These are phyloP conservation scores for Hirudo medicinalis DNA, from an alignment of 1,140 invertebrate species.

Conservation along the genomic window DNA sequence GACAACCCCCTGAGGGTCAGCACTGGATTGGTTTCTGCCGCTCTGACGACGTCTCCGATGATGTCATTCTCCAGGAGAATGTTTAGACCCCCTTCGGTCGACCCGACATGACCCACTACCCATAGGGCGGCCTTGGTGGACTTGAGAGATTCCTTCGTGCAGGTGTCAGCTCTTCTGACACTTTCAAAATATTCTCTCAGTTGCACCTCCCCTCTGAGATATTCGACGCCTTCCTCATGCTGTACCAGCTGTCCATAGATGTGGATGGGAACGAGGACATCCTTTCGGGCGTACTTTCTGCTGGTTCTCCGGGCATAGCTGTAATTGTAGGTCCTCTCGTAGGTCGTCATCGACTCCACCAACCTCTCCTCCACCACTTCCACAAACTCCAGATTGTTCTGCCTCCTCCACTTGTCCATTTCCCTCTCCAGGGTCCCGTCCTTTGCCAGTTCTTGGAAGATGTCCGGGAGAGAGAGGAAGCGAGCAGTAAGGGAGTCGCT, in stretches of 20 bases:
- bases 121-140: too few relatives aligned
- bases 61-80: too few relatives aligned
- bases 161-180: not conserved
- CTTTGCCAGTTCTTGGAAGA: too few relatives aligned
- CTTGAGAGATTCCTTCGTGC: too few relatives aligned
- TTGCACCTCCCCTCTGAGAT: conserved; percentile 45
- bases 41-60: too few relatives aligned
- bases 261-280: conserved; percentile 65
- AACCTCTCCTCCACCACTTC: conserved; percentile 70
- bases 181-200: not conserved
- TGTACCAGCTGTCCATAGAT: conserved; percentile 73
- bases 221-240: conserved; percentile 57
- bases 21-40: too few relatives aligned
- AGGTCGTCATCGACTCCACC: conserved; percentile 69
- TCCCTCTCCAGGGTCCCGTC: too few relatives aligned
- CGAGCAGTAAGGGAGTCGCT: too few relatives aligned
- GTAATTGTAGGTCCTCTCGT: conserved; percentile 66
- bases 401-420: conserved; percentile 24
- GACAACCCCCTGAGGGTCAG: too few relatives aligned
- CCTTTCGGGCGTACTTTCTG: conserved; percentile 34
- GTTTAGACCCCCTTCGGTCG: too few relatives aligned
- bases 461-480: too few relatives aligned
- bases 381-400: conserved; percentile 54
- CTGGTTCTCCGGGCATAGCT: conserved; percentile 51
- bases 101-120: too few relatives aligned